phyloP scores from a whole-genome alignment of 2,797 vertebrate species.

The Coendou prehensilis region DNA sequence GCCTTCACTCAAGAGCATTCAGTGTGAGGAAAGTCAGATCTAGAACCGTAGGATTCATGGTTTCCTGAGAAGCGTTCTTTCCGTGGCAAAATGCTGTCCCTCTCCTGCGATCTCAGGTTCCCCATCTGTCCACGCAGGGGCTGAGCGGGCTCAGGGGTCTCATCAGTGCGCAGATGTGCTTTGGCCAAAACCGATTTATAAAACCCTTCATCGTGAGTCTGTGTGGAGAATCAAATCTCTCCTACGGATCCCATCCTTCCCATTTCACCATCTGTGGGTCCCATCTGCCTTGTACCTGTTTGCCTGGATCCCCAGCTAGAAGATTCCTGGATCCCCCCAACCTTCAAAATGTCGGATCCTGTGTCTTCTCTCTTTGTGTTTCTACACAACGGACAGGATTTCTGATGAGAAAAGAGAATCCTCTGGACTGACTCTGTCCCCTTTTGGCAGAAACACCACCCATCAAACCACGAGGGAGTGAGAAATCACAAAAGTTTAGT shows the following conservation, averaged over 20 bases:
- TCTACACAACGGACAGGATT: conserved; percentile 67
- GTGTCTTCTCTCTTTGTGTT: neutral
- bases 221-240: neutral
- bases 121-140: neutral
- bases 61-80: neutral
- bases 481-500: conserved; percentile 84
- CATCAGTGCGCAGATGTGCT: neutral
- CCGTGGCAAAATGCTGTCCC: neutral
- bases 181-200: neutral
- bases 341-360: neutral
- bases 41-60: neutral
- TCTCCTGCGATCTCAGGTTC: neutral
- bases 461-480: conserved; percentile 72
- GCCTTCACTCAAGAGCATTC: neutral
- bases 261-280: neutral
- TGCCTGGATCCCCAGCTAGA: neutral
- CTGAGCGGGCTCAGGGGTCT: neutral
- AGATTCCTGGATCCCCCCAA: neutral
- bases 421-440: conserved; percentile 66
- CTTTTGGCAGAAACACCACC: conserved; percentile 79
- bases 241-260: neutral
- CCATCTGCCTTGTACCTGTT: neutral
- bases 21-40: neutral
- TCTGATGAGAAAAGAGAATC: conserved; percentile 75
- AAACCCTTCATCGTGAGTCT: neutral